Percentiles rank a stretch among this genome's conserved stretches.
Evolutionary conservation across 1,140 invertebrate species (phyloP).

Genomic region (Leptonema lineaticorne): DNA sequence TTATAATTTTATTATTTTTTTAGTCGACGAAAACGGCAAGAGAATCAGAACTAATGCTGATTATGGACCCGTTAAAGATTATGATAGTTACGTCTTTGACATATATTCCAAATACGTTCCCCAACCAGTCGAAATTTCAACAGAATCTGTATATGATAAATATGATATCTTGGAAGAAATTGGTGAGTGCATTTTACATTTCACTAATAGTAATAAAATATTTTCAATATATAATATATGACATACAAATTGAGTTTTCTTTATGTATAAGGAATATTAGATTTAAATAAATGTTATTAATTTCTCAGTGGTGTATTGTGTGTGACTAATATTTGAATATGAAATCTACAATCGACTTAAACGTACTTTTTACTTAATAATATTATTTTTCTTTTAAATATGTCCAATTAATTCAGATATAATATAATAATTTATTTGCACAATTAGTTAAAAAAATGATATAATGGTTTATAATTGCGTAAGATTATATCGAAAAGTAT

Average conservation of each 20-base stretch:
- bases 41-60: slow-evolving; percentile 89
- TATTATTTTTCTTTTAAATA: no score
- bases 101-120: slow-evolving; percentile 96
- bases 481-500: no score
- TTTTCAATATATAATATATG: background rate
- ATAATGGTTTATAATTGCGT: no score
- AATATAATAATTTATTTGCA: no score
- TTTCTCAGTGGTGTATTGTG: background rate
- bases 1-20: slow-evolving; percentile 32
- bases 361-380: no score
- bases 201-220: background rate
- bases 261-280: background rate
- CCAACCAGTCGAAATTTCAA: slow-evolving; percentile 94
- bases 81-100: slow-evolving; percentile 97
- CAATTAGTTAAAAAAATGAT: no score
- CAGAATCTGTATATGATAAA: slow-evolving; percentile 92
- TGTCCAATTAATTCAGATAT: no score
- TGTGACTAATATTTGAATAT: background rate
- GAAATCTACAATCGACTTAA: background rate
- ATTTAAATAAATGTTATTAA: background rate
- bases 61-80: slow-evolving; percentile 84
- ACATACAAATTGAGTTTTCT: background rate
- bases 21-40: slow-evolving; percentile 88
- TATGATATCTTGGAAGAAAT: slow-evolving; percentile 99
- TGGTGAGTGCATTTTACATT: slow-evolving; percentile 53